Percentiles rank a stretch among this genome's conserved stretches.
phyloP scores from a whole-genome alignment of 1,140 invertebrate species.

The Ptiloglossa arizonensis region DNA sequence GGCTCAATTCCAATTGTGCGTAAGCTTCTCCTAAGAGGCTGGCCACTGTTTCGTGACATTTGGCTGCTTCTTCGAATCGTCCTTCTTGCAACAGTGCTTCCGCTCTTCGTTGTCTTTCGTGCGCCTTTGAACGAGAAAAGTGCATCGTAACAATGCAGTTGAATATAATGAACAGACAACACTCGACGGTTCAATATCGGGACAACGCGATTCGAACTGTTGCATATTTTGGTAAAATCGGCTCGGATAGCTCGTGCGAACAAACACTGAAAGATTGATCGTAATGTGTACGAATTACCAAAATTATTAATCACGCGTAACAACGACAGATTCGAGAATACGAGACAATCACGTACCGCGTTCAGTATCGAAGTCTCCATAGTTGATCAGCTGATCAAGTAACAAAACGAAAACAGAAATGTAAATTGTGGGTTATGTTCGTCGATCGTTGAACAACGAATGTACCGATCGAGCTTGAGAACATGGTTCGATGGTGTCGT shows the following conservation, averaged over 20 bases:
- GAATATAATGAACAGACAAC: too few relatives aligned
- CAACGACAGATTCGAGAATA: neutral
- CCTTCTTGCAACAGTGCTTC: conserved; percentile 83
- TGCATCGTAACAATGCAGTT: too few relatives aligned
- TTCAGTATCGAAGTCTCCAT: conserved; percentile 74
- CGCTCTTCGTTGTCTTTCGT: conserved; percentile 85
- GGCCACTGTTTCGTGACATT: conserved; percentile 84
- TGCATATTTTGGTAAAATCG: conserved; percentile 9
- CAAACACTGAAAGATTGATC: neutral
- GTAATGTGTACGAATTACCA: neutral
- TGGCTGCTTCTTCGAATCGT: conserved; percentile 85
- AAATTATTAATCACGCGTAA: neutral
- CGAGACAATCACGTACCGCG: conserved; percentile 55
- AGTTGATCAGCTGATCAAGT: conserved; percentile 53
- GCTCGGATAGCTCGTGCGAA: neutral
- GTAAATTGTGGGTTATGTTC: conserved; percentile 36
- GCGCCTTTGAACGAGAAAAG: conserved; percentile 81
- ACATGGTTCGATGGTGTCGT: too few relatives aligned
- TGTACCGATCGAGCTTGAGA: conserved; percentile 16
- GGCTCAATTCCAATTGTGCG: conserved; percentile 70
- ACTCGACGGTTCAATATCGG: neutral
- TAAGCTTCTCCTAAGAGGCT: conserved; percentile 83
- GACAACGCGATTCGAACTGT: conserved; percentile 7
- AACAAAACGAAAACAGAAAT: conserved; percentile 52
- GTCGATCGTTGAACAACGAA: neutral